Conservation (phyloP, 2,113 vertebrate genomes). For the Crotophaga sulcirostris region DNA sequence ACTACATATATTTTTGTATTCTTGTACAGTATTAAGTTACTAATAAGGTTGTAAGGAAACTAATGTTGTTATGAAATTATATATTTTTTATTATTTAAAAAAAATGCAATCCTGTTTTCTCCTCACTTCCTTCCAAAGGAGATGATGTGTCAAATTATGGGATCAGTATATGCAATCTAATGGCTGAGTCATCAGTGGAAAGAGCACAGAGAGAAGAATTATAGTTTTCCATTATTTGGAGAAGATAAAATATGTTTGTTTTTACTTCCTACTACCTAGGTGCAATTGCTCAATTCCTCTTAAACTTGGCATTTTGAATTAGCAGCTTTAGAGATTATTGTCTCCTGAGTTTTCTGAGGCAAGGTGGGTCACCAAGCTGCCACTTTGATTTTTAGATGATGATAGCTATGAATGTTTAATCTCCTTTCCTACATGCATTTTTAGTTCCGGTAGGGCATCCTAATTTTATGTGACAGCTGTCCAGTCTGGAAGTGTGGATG, state of each 20-base stretch:
- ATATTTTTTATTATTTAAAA: not conserved
- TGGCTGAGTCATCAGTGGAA: not conserved
- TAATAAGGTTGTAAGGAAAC: not conserved
- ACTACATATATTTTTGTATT: accelerated
- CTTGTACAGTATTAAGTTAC: not conserved
- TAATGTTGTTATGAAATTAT: not conserved
- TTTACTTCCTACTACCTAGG: not conserved
- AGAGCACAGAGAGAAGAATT: not conserved
- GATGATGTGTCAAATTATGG: not conserved
- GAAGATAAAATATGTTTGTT: not conserved
- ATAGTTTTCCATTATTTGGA: not conserved
- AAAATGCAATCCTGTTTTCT: not conserved
- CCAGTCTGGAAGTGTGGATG: no score
- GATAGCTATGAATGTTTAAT: not conserved
- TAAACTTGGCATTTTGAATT: not conserved
- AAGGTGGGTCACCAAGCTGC: not conserved
- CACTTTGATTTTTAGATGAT: not conserved
- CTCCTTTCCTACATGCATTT: not conserved
- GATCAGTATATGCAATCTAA: not conserved
- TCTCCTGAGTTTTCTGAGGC: not conserved
- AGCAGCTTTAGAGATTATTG: not conserved
- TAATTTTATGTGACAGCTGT: not conserved
- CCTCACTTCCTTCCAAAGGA: not conserved
- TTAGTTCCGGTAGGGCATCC: not conserved
- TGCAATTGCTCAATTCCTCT: not conserved